Evolutionary conservation across 2,888 invertebrate genomes (phyloP), one percentile per base, ranked within the genome.

Genomic region (Spisula subtruncata): DNA sequence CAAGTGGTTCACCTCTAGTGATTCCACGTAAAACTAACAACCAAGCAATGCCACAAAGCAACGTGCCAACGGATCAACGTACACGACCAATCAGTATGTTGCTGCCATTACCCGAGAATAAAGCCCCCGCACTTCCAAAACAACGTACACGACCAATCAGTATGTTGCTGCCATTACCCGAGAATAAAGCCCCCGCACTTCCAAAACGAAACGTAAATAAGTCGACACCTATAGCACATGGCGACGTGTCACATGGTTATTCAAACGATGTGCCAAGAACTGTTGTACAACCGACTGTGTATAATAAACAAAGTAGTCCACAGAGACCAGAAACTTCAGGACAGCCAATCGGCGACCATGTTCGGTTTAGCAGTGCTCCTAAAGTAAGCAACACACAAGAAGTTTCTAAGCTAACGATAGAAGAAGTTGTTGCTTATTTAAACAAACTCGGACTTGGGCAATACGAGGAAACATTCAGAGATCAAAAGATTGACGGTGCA

Each of bases 381-480:
- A 46, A 83, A 6, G 87, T 88, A 2, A 56, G 56, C 29, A 4
- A 51, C 18, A 16, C 10, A 20, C 75, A 86, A 20, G 91, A 93
- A 25, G 90, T 93, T 14, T 25, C 75, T 20, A 89, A 89, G 71
- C 81, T 94, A 46, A 87, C 90, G 29, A 92, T 94, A 20, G 88
- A 90, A 16, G 93, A 93, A 20, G 82, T 94, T 0, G 48, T 83
- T 0, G 86, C 90, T 4, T 92, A 90, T 81, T 75, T 94, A 56
- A 89, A 91, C 54, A 89, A 82, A 54, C 81, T 94, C 14, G 93
- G 91, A 25, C 87, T 94, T 18, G 93, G 91, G 1, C 90, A 93
- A 51, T 92, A 93, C 84, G 86, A 86, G 8, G 83, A 89, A 12
- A 41, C 20, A 0, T 94, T 94, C 84, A 87, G 83, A 71, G 87